phyloP scores from a whole-genome alignment of 2,888 invertebrate species.

The Scaptomyza polygonia region DNA sequence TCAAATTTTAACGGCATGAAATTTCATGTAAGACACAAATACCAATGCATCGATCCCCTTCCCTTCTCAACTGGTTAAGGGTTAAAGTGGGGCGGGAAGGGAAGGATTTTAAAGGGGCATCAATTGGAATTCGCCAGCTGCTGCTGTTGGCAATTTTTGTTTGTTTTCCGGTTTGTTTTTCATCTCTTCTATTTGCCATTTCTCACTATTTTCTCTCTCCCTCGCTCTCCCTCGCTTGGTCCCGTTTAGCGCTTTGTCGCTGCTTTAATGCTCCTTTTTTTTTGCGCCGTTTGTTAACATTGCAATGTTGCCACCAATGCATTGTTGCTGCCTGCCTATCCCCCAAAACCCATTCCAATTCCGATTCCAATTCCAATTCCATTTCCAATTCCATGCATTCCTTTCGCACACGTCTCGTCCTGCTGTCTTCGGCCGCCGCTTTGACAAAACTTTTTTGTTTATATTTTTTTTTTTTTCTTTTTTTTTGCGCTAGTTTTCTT shows the following conservation, averaged over 20 bases:
- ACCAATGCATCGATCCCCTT: neutral
- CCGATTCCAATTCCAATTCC: slow-evolving; percentile 21
- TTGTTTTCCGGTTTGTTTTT: slow-evolving; percentile 2
- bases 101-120: slow-evolving; percentile 3
- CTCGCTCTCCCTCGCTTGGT: neutral
- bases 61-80: neutral
- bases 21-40: slow-evolving; percentile 18
- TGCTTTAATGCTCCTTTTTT: slow-evolving; percentile 34
- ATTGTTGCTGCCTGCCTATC: slow-evolving; percentile 41
- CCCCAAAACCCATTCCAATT: slow-evolving; percentile 9
- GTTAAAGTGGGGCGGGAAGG: neutral
- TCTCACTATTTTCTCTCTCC: slow-evolving; percentile 2
- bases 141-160: neutral
- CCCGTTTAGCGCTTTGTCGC: slow-evolving; percentile 15
- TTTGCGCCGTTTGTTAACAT: slow-evolving; percentile 43
- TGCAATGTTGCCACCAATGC: slow-evolving; percentile 28
- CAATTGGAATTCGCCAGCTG: neutral
- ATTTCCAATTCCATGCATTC: neutral
- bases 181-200: slow-evolving; percentile 18
- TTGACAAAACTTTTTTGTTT: slow-evolving; percentile 51
- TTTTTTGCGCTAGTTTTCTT: slow-evolving; percentile 67
- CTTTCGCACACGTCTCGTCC: slow-evolving; percentile 1
- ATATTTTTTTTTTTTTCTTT: neutral
- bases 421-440: slow-evolving; percentile 32
- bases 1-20: slow-evolving; percentile 35